Base-by-base conservation (phyloP, 37 sponge, comb jelly and placozoan species). In the Geodia barretti region DNA sequence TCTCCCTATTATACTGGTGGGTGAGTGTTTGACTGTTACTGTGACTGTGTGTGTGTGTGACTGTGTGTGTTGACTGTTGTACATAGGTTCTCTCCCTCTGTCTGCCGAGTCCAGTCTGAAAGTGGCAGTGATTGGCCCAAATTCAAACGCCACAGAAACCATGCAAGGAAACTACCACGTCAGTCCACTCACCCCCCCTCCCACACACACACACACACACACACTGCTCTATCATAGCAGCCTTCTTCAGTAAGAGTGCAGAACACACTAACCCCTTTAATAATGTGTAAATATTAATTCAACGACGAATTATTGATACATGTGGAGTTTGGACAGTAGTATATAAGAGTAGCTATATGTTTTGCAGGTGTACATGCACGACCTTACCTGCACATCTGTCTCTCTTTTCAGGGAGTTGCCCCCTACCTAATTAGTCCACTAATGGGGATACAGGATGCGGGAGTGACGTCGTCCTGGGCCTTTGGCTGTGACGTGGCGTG, bases 151-250 rank as follows among this genome's bases (percentile, higher is more conserved):
- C 41, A 92, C 89, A 23, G 58, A 9, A 8, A 83, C 86, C 54
- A 92, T 92, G 93, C 89, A 92, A 73, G 93, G 89, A 5, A 92
- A 92, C 76, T 92, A 92, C 67, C 43, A 87, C 41, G 92, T 91
- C 83, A 63, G 33, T 62, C 33, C n/a, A n/a, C n/a, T n/a, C n/a
- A n/a, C n/a, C n/a, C n/a, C n/a, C n/a, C n/a, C n/a, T n/a, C n/a
- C n/a, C n/a, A n/a, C n/a, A n/a, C n/a, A n/a, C n/a, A n/a, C n/a
- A n/a, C n/a, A n/a, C n/a, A n/a, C n/a, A n/a, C n/a, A n/a, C n/a
- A n/a, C n/a, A n/a, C n/a, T n/a, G n/a, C n/a, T n/a, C n/a, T n/a
- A n/a, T n/a, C n/a, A n/a, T n/a, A n/a, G n/a, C n/a, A n/a, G n/a
- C n/a, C n/a, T n/a, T n/a, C n/a, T n/a, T n/a, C n/a, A n/a, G n/a